Evolutionary conservation across 2,113 vertebrate genomes (phyloP).

Genomic region (Uria lomvia): DNA sequence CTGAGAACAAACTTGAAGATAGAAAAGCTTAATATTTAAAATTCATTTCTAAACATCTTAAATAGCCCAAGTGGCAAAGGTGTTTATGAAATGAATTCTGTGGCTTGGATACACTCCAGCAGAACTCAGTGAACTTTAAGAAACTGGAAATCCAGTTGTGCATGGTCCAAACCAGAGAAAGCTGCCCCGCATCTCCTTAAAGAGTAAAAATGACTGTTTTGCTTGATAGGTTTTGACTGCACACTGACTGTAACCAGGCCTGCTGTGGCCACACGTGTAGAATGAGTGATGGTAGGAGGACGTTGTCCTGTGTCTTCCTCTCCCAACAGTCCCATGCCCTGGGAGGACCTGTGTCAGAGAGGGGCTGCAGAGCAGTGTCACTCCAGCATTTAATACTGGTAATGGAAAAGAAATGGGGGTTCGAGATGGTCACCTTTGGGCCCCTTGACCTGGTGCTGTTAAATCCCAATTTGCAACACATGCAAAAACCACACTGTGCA

Average conservation of each 20-base stretch:
- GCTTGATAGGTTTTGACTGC: not conserved
- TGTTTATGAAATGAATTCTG: not conserved
- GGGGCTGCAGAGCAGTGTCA: not conserved
- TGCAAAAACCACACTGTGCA: not conserved
- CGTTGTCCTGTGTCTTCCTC: accelerated
- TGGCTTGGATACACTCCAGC: not conserved
- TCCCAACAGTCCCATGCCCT: not conserved
- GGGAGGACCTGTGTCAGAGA: not conserved
- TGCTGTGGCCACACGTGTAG: accelerated
- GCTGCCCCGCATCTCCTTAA: not conserved
- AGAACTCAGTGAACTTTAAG: not conserved
- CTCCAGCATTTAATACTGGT: not conserved
- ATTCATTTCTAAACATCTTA: not conserved
- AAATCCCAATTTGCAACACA: not conserved
- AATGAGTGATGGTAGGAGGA: not conserved
- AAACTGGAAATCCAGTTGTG: not conserved
- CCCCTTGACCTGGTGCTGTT: not conserved
- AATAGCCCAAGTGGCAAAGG: not conserved
- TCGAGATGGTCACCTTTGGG: not conserved
- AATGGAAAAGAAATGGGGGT: not conserved
- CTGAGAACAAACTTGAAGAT: not conserved
- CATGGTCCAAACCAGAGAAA: not conserved
- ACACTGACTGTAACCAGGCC: too few relatives aligned
- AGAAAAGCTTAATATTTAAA: not conserved
- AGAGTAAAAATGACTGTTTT: not conserved